Evolutionary conservation across 2,113 vertebrate genomes (phyloP).

Genomic region (Phalacrocorax brasilianus): DNA sequence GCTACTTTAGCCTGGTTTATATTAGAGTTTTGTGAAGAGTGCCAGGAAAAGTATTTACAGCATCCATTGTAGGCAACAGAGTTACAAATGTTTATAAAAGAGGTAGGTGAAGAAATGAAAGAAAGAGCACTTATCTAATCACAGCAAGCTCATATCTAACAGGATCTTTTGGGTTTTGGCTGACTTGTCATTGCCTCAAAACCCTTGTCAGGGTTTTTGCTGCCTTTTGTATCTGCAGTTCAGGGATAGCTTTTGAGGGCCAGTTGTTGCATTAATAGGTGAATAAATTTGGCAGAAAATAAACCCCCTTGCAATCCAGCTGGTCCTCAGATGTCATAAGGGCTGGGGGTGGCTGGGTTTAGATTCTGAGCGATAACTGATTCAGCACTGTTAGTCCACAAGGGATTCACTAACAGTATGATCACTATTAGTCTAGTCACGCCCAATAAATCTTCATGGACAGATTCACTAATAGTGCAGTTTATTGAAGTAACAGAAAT

Average conservation of each 20-base stretch:
- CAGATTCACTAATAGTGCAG: no score
- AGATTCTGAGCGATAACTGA: no score
- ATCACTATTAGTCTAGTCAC: no score
- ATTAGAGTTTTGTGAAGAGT: not conserved
- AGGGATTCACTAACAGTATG: no score
- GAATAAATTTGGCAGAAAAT: no score
- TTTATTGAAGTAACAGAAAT: no score
- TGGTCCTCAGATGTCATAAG: no score
- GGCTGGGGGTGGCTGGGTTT: no score
- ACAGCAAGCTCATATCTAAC: not conserved
- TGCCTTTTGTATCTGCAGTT: not conserved
- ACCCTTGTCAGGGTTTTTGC: not conserved
- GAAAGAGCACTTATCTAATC: not conserved
- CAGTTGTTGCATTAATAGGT: no score
- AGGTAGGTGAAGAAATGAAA: not conserved
- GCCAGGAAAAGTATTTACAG: not conserved
- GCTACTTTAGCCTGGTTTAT: not conserved
- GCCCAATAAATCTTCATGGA: no score
- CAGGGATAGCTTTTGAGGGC: not conserved
- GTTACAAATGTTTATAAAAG: not conserved
- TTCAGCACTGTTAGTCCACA: no score
- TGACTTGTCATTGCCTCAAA: not conserved
- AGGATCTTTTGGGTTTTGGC: not conserved
- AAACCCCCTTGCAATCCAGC: no score
- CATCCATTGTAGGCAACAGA: not conserved